Percentiles rank a stretch among this genome's conserved stretches.
Conservation (phyloP, 1,140 invertebrate genomes). For the Bombus superbus region DNA sequence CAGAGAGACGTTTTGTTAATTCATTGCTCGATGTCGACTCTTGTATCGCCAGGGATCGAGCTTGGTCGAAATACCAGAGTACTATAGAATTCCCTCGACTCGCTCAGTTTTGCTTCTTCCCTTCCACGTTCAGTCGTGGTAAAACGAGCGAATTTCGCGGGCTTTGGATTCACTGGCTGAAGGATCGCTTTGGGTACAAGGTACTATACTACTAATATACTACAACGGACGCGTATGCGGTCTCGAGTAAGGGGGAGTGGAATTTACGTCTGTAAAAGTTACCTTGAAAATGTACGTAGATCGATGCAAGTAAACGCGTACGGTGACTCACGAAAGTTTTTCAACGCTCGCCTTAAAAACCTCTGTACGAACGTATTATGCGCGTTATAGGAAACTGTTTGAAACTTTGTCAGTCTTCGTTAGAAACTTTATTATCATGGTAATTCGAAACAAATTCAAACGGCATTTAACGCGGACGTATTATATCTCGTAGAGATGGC, state of each 20-base stretch:
- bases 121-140: not conserved
- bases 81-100: not conserved
- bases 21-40: not conserved
- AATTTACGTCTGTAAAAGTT: not conserved
- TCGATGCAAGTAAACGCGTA: not conserved
- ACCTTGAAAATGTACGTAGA: not conserved
- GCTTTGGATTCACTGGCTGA: not conserved
- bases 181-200: not conserved
- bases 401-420: not conserved
- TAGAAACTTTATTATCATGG: not conserved
- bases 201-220: not conserved
- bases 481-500: not conserved
- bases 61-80: not conserved
- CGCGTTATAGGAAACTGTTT: not conserved
- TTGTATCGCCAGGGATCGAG: not conserved
- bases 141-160: not conserved
- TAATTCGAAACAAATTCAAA: no score
- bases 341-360: not conserved
- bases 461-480: not conserved
- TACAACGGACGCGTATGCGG: not conserved
- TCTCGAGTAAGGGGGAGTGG: not conserved
- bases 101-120: not conserved
- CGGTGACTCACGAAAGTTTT: not conserved
- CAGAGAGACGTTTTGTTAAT: constrained; percentile 22
- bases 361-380: not conserved